Percentiles rank a stretch among this genome's conserved stretches.
phyloP scores from a whole-genome alignment of 2,797 vertebrate species.

The Triplophysa bombifrons region DNA sequence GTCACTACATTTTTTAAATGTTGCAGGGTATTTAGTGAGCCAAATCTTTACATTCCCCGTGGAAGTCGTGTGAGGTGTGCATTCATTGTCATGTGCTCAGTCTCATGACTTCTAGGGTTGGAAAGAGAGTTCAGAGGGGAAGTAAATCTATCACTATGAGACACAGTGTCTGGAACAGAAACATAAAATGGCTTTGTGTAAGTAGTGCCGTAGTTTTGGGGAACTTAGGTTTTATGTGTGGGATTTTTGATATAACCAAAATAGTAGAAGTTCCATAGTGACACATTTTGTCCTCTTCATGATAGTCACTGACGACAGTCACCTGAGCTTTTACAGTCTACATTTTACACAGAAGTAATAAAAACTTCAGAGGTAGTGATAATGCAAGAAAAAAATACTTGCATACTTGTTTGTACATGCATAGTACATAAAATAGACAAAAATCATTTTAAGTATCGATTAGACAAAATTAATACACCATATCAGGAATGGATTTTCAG shows the following conservation, averaged over 20 bases:
- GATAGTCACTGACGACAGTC: background rate
- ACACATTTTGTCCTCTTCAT: background rate
- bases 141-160: slow-evolving; percentile 30
- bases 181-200: background rate
- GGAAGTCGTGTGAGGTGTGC: background rate
- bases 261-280: background rate
- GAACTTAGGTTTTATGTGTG: slow-evolving; percentile 3
- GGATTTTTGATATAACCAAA: background rate
- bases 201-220: background rate
- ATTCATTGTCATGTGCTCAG: slow-evolving; percentile 39
- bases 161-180: background rate
- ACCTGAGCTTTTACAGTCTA: slow-evolving; percentile 15
- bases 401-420: too few relatives aligned
- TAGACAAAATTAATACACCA: too few relatives aligned
- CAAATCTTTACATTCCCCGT: background rate
- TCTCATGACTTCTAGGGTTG: slow-evolving; percentile 45
- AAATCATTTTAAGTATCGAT: too few relatives aligned
- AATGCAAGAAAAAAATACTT: background rate
- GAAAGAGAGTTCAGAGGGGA: slow-evolving; percentile 38
- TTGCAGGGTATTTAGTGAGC: too few relatives aligned
- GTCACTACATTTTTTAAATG: background rate
- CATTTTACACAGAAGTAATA: slow-evolving; percentile 1
- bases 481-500: too few relatives aligned
- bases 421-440: too few relatives aligned
- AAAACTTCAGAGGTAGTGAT: background rate